These are phyloP conservation scores for Heterodera carotae DNA, from an alignment of 1,140 invertebrate genomes.

Conservation along the genomic window DNA sequence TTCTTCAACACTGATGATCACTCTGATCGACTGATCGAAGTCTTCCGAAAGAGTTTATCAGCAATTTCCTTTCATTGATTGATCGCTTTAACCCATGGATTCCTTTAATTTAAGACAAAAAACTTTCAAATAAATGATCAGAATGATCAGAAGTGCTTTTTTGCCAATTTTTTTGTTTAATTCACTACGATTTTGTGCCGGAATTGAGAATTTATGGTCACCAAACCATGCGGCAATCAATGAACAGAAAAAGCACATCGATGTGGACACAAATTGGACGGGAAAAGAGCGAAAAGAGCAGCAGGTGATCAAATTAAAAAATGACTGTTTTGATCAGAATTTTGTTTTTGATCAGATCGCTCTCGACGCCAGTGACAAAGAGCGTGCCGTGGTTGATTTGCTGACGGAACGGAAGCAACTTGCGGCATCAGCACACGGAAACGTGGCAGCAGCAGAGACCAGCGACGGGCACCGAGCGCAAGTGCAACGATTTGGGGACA, in stretches of 20 bases:
- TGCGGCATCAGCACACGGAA: constrained; percentile 58
- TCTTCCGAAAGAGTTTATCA: neutral
- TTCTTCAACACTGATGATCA: neutral
- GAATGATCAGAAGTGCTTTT: neutral
- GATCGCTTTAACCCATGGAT: too few relatives aligned
- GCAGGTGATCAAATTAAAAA: constrained; percentile 36
- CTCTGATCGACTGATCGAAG: neutral
- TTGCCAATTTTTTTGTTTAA: neutral
- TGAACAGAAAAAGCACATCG: constrained; percentile 62
- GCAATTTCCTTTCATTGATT: neutral
- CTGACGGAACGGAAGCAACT: constrained; percentile 57
- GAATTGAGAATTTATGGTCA: neutral
- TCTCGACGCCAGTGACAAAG: constrained; percentile 61
- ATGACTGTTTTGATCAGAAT: constrained; percentile 25
- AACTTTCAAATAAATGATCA: neutral
- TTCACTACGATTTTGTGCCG: neutral
- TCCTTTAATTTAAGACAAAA: too few relatives aligned
- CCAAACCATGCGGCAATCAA: constrained; percentile 62
- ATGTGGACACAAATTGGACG: constrained; percentile 60
- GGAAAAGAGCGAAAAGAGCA: constrained; percentile 58
- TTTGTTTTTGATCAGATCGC: constrained; percentile 51
- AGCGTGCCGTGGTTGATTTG: constrained; percentile 61
- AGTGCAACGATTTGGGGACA: constrained; percentile 63
- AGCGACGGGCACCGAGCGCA: constrained; percentile 61
- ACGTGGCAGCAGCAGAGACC: constrained; percentile 61